Conservation (phyloP, 1,140 invertebrate genomes). For the Adelges cooleyi region DNA sequence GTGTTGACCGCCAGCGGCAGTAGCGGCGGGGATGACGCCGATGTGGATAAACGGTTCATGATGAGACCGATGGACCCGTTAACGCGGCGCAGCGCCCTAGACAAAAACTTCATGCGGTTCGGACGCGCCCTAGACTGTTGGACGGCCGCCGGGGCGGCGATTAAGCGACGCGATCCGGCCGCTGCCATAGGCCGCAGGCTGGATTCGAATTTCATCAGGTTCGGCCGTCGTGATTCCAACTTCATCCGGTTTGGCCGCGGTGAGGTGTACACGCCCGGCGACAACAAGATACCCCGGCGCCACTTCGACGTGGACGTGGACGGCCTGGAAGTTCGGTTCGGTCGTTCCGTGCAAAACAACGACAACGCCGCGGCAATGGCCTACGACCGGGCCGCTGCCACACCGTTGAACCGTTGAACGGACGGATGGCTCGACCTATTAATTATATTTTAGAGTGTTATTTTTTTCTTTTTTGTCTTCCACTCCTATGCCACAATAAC, state of each 20-base stretch:
- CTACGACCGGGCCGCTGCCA: background rate
- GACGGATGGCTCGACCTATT: no score
- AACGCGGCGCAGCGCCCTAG: conserved; percentile 33
- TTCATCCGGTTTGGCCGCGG: conserved; percentile 33
- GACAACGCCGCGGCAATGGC: background rate
- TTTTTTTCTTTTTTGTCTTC: no score
- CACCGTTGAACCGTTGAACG: no score
- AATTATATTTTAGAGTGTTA: no score
- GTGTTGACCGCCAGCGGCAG: background rate
- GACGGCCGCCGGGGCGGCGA: conserved; percentile 50
- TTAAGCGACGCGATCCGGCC: conserved; percentile 37
- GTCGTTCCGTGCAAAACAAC: background rate
- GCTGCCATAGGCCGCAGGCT: background rate
- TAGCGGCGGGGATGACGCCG: background rate
- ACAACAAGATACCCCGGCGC: conserved; percentile 13
- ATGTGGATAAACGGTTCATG: conserved; percentile 27
- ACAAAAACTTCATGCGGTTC: conserved; percentile 36
- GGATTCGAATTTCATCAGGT: conserved; percentile 31
- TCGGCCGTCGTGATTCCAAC: conserved; percentile 29
- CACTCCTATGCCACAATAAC: no score
- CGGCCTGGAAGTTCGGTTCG: conserved; percentile 17
- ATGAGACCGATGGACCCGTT: conserved; percentile 31
- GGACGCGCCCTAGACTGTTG: conserved; percentile 29
- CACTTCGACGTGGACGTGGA: conserved; percentile 16
- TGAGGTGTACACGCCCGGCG: conserved; percentile 18